Conservation (phyloP, 2,113 vertebrate species). For the Fukomys damarensis region DNA sequence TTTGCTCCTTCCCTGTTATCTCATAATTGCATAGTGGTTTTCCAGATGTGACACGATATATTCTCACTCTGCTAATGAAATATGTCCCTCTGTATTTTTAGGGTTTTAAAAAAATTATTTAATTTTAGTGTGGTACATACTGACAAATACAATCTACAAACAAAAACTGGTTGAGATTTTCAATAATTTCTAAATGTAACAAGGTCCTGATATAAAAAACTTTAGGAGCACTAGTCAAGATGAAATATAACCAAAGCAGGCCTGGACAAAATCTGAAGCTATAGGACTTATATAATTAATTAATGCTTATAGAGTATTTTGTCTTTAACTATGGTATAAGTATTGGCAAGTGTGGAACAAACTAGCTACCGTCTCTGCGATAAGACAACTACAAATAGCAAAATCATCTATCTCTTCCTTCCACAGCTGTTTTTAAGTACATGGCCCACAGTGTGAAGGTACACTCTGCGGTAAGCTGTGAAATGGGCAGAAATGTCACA, state of each 20-base stretch:
- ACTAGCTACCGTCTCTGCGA: background rate
- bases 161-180: background rate
- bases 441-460: background rate
- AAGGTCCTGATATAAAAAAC: background rate
- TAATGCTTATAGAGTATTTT: background rate
- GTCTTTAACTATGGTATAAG: background rate
- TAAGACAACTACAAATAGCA: background rate
- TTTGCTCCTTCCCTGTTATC: background rate
- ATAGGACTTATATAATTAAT: background rate
- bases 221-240: background rate
- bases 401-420: background rate
- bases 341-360: background rate
- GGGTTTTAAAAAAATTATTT: background rate
- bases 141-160: background rate
- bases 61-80: background rate
- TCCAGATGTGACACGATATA: background rate
- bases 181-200: background rate
- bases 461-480: fast-evolving
- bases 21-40: background rate
- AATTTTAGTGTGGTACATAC: background rate
- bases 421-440: background rate
- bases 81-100: background rate
- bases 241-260: background rate
- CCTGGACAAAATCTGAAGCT: background rate
- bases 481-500: background rate